phyloP scores from a whole-genome alignment of 2,113 vertebrate genomes.

The Tinamus guttatus region DNA sequence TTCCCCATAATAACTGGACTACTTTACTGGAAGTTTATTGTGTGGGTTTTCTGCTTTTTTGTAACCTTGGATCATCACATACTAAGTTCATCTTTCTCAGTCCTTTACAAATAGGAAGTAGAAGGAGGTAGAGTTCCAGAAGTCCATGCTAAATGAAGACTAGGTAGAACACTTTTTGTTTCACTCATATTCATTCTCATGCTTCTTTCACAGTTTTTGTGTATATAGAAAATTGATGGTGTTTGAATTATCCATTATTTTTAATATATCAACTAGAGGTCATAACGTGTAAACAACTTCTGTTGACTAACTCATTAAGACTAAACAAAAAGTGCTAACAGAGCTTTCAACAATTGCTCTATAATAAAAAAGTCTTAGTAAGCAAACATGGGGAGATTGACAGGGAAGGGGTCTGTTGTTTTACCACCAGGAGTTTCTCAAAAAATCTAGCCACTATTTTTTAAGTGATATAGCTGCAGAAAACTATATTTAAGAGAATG shows the following conservation, averaged over 20 bases:
- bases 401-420: neutral
- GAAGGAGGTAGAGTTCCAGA: constrained; percentile 27
- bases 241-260: neutral
- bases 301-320: neutral
- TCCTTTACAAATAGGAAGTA: constrained; percentile 26
- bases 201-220: neutral
- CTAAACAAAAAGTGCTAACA: neutral
- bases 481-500: neutral
- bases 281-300: neutral
- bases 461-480: neutral
- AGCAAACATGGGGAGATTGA: neutral
- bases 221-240: neutral
- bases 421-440: neutral
- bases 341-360: neutral
- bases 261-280: neutral
- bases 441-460: neutral
- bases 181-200: neutral
- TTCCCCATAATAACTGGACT: neutral
- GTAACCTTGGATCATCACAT: constrained; percentile 69
- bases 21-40: neutral
- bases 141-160: constrained; percentile 62
- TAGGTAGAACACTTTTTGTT: neutral
- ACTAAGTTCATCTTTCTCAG: constrained; percentile 60
- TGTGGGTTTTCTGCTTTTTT: neutral
- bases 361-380: neutral